Conservation (phyloP, 2,888 invertebrate genomes). For the Patella caerulea region DNA sequence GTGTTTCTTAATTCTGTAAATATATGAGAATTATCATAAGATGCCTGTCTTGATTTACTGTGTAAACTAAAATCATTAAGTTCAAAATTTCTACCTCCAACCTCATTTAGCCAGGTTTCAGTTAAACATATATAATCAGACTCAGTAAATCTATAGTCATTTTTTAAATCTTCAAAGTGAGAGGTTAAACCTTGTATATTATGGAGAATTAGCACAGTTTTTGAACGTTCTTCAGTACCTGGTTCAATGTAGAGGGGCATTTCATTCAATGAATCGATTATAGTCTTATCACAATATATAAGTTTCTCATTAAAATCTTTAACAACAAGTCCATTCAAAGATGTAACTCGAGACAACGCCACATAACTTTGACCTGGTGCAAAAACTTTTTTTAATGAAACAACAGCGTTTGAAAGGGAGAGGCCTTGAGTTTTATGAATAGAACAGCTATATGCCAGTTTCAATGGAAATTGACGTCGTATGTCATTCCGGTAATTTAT, state of each 20-base stretch:
- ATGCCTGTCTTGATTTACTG: conserved; percentile 15
- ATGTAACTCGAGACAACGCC: background rate
- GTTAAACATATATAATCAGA: conserved; percentile 7
- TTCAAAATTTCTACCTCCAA: background rate
- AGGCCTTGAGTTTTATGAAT: background rate
- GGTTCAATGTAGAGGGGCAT: background rate
- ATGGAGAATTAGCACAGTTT: background rate
- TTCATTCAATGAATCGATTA: background rate
- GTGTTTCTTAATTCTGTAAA: background rate
- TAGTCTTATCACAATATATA: background rate
- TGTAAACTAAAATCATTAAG: conserved; percentile 20
- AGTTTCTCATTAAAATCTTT: background rate
- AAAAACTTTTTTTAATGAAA: conserved; percentile 4
- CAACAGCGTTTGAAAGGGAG: background rate
- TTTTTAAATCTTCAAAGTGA: background rate
- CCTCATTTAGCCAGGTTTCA: conserved; percentile 26
- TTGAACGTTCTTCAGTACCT: background rate
- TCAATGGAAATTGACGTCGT: conserved; percentile 19
- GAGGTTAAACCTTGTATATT: background rate
- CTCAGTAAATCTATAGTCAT: background rate
- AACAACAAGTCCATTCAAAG: background rate
- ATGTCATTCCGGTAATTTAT: conserved; percentile 5
- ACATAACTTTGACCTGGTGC: background rate
- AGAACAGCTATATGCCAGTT: conserved; percentile 4
- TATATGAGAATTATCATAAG: conserved; percentile 8